Evolutionary conservation across 23 tunicate species (phyloP).

Genomic region (Ciona savignyi): DNA sequence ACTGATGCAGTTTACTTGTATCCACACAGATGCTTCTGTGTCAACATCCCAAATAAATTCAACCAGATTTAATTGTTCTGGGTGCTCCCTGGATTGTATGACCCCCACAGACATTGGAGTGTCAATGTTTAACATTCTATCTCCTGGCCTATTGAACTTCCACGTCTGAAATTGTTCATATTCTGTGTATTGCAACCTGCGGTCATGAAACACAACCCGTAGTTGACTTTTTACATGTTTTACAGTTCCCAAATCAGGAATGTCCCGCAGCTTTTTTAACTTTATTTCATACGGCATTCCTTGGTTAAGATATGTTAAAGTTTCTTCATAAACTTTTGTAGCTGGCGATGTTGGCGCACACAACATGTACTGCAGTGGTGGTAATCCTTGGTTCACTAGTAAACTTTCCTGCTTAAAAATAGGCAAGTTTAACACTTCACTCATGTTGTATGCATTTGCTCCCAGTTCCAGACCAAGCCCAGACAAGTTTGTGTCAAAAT

Average conservation of each 20-base stretch:
- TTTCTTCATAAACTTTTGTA: constrained; percentile 90
- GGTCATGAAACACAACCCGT: constrained; percentile 91
- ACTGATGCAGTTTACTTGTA: constrained; percentile 93
- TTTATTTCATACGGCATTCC: constrained; percentile 90
- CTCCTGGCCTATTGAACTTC: constrained; percentile 80
- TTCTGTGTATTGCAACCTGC: constrained; percentile 90
- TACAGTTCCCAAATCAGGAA: constrained; percentile 22
- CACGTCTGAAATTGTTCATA: constrained; percentile 80
- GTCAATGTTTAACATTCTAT: constrained; percentile 78
- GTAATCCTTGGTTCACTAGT: constrained; percentile 45
- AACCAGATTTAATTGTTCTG: constrained; percentile 60
- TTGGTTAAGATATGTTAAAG: constrained; percentile 92
- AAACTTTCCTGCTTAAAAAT: constrained; percentile 77
- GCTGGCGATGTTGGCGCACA: constrained; percentile 92
- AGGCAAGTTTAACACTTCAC: constrained; percentile 86
- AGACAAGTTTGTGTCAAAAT: constrained; percentile 80
- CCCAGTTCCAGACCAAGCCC: constrained; percentile 90
- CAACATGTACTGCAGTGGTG: constrained; percentile 88
- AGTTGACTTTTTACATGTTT: constrained; percentile 67
- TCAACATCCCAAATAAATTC: constrained; percentile 85
- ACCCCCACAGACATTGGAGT: constrained; percentile 89
- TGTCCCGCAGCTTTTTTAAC: constrained; percentile 64
- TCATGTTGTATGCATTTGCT: constrained; percentile 93
- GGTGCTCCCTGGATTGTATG: constrained; percentile 47
- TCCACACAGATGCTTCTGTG: constrained; percentile 73